Evolutionary conservation across 2,113 vertebrate genomes (phyloP), one percentile per base, ranked within the genome.

Genomic region (Megaceryle maxima): DNA sequence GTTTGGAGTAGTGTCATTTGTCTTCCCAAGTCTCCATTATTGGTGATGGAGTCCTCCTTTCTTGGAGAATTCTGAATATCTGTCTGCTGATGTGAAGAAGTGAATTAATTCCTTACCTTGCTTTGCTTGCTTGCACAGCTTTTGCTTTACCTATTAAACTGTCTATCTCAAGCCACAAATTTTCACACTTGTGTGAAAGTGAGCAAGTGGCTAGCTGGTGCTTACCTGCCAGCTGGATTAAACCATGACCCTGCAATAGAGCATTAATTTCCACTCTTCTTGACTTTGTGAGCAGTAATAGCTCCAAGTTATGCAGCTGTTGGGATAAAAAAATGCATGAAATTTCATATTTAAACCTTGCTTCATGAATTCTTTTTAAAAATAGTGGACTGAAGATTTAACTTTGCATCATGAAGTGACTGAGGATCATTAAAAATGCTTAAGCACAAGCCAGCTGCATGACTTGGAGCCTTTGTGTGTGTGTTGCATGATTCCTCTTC

Each of bases 1-100:
- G 6, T 43, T 55, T 2, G 1, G 53, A 41, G 6, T 43, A 1
- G 25, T 20, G 13, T 6, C 0, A 3, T 76, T 68, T 59, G 17
- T 59, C 20, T 83, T 68, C 46, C 43, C 53, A 44, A 55, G 28
- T 20, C 26, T 50, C 22, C 5, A 1, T 17, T 59, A 19, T 0
- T 0, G 1, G 2, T 11, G 6, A 29, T 22, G 43, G 53, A 67
- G 4, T 21, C 28, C 16, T 39, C 22, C 18, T 73, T 24, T 63
- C 67, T 13, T 17, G n/a, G 29, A 37, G 29, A 51, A 26, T 44
- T 19, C 24, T 43, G 44, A 57, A 31, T 10, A 26, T 4, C 46
- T 68, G 22, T 10, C 46, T 59, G n/a, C 5, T 2, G 0, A 13
- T 18, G 15, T 3, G 13, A 80, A 74, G 6, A 4, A 19, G 9